These are phyloP conservation scores for Metopia argyrocephala DNA, from an alignment of 2,888 invertebrate species.

Conservation along the genomic window DNA sequence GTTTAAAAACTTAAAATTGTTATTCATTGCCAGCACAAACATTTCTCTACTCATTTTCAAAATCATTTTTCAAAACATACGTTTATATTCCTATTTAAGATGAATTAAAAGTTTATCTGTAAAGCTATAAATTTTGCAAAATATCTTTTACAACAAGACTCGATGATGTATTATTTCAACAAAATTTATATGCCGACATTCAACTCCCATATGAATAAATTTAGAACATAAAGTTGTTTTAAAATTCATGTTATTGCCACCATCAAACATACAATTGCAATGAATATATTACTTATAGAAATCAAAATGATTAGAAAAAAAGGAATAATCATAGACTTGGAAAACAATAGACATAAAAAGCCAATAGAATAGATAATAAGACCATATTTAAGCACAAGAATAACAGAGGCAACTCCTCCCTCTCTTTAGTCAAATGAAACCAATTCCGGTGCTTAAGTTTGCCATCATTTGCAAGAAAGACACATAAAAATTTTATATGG, in stretches of 20 bases:
- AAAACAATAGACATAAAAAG: constrained; percentile 53
- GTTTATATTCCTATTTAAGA: background rate
- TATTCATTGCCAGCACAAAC: too few species aligned
- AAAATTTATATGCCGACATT: constrained; percentile 36
- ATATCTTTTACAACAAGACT: constrained; percentile 14
- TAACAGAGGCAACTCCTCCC: constrained; percentile 14
- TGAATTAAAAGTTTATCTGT: constrained; percentile 4
- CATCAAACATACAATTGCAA: constrained; percentile 4
- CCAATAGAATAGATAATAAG: constrained; percentile 24
- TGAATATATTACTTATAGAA: background rate
- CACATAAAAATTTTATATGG: constrained; percentile 46
- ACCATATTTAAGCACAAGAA: constrained; percentile 42
- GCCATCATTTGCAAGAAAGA: too few species aligned
- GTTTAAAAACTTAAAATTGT: background rate
- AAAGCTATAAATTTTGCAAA: constrained; percentile 49
- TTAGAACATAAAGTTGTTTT: constrained; percentile 31
- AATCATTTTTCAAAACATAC: background rate
- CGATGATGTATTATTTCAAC: constrained; percentile 60
- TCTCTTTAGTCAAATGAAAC: background rate
- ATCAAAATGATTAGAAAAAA: background rate
- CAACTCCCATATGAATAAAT: constrained; percentile 56
- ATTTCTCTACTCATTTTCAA: background rate
- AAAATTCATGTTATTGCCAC: constrained; percentile 45
- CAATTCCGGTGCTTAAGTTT: background rate
- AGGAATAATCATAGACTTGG: constrained; percentile 26